Conservation (phyloP, 2,797 vertebrate genomes). For the Darevskia mixta region DNA sequence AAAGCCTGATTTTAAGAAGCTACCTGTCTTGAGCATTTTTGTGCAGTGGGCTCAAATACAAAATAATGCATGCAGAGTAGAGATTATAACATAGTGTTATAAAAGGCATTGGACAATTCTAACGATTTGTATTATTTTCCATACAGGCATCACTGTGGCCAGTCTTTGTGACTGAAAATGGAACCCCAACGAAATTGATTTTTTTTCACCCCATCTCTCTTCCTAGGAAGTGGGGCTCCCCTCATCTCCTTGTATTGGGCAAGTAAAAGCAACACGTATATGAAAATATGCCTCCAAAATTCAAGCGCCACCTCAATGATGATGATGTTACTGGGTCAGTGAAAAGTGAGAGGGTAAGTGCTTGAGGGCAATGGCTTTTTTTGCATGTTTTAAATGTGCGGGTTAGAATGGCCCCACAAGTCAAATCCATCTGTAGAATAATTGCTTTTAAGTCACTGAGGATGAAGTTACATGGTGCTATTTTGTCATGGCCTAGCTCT, state of each 20-base stretch:
- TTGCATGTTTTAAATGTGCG: background rate
- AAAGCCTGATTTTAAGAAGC: too few species aligned
- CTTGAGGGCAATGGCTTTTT: accelerated
- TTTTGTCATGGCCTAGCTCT: background rate
- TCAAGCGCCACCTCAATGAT: slow-evolving; percentile 96
- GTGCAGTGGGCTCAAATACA: background rate
- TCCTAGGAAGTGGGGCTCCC: slow-evolving; percentile 44
- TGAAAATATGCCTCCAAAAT: slow-evolving; percentile 93
- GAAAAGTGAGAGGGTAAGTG: slow-evolving; percentile 95
- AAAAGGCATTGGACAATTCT: background rate
- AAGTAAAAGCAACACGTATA: slow-evolving; percentile 17
- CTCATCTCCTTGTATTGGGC: slow-evolving; percentile 18
- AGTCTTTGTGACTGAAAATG: background rate
- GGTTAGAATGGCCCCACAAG: background rate
- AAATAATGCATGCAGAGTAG: background rate
- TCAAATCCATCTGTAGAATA: background rate
- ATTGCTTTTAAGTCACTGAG: background rate
- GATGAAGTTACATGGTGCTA: background rate
- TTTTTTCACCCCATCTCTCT: slow-evolving; percentile 5
- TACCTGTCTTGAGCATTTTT: too few species aligned
- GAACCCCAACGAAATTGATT: background rate
- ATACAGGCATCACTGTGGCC: background rate
- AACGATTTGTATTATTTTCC: background rate
- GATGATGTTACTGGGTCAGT: slow-evolving; percentile 97
- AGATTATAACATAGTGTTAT: background rate